Conservation (phyloP, 2,888 invertebrate species). For the Hirtodrosophila alboralis region DNA sequence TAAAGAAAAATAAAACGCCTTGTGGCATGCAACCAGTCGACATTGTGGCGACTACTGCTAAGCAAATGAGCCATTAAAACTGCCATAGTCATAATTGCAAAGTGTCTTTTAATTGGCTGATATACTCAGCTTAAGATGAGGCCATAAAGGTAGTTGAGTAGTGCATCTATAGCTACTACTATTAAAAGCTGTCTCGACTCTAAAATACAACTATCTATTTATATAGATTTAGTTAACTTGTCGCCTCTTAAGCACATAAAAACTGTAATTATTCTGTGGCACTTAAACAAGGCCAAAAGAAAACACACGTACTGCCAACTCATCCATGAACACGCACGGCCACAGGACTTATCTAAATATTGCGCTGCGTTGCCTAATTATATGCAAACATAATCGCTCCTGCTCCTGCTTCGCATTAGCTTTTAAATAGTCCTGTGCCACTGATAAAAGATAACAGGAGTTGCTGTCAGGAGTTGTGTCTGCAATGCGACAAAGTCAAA, state of each 20-base stretch:
- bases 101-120: constrained; percentile 50
- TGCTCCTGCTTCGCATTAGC: constrained; percentile 3
- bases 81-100: constrained; percentile 36
- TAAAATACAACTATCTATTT: not conserved
- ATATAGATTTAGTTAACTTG: constrained; percentile 1
- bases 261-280: constrained; percentile 48
- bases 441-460: constrained; percentile 46
- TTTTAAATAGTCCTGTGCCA: constrained; percentile 18
- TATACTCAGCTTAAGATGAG: constrained; percentile 2
- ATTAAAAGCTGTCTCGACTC: not conserved
- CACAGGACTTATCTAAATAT: not conserved
- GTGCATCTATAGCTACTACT: not conserved
- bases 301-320: constrained; percentile 8
- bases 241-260: not conserved
- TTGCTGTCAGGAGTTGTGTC: too few species aligned
- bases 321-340: constrained; percentile 2
- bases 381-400: constrained; percentile 39
- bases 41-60: constrained; percentile 2
- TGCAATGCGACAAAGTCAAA: too few species aligned
- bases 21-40: constrained; percentile 10
- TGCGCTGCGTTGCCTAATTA: constrained; percentile 12
- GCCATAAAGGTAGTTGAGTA: constrained; percentile 21
- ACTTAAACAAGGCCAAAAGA: constrained; percentile 37
- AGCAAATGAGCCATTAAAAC: constrained; percentile 39
- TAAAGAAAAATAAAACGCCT: constrained; percentile 41